Conservation (phyloP, 2,113 vertebrate species). For the Monarcha castaneiventris region DNA sequence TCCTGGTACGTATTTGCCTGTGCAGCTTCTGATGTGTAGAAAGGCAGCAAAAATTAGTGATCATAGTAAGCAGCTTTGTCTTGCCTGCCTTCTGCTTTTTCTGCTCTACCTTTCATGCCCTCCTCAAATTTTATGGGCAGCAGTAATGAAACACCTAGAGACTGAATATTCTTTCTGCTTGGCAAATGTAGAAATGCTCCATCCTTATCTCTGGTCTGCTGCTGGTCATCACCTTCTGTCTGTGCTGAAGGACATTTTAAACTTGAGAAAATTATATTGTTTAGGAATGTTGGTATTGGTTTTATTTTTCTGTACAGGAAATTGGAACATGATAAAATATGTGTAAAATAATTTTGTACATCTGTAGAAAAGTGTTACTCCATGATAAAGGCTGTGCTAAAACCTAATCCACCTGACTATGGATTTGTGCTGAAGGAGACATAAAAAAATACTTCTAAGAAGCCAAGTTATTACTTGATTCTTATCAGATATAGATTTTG, state of each 20-base stretch:
- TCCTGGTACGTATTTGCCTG: accelerated
- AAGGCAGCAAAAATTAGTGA: not conserved
- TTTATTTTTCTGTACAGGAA: not conserved
- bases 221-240: accelerated
- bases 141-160: not conserved
- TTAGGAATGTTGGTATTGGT: accelerated
- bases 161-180: not conserved
- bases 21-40: not conserved
- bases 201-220: not conserved
- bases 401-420: not conserved
- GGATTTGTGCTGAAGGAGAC: not conserved
- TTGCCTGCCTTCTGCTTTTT: not conserved
- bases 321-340: not conserved
- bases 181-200: not conserved
- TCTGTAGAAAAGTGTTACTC: not conserved
- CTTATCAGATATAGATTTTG: not conserved
- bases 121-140: not conserved
- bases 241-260: not conserved
- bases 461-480: not conserved
- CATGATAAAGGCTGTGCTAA: not conserved
- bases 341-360: not conserved
- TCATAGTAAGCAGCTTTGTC: not conserved
- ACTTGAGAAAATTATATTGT: not conserved
- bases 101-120: not conserved
- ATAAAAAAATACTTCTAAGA: not conserved